phyloP scores from a whole-genome alignment of 1,140 invertebrate species.

The Drosophila sp. region DNA sequence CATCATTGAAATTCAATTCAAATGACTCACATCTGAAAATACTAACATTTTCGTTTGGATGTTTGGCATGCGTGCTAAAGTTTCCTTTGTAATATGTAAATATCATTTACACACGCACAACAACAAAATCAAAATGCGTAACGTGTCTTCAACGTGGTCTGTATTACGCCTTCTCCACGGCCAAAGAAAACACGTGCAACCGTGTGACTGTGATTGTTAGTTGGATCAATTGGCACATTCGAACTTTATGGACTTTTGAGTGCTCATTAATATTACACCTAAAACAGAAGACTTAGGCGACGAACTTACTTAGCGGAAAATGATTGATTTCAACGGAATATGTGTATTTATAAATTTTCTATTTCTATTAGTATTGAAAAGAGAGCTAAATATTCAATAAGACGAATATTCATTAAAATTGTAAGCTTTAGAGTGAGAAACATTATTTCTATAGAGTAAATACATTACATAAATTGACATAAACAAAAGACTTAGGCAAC shows the following conservation, averaged over 20 bases:
- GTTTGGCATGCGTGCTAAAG: conserved; percentile 40
- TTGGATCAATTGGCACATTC: conserved; percentile 1
- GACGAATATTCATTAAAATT: too few species aligned
- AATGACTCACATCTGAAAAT: conserved; percentile 53
- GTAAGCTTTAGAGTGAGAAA: too few species aligned
- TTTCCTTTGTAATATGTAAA: conserved; percentile 53
- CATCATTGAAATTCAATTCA: conserved; percentile 23
- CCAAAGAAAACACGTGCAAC: conserved; percentile 56
- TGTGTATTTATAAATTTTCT: too few species aligned
- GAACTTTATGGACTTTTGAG: conserved; percentile 53
- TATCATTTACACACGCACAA: conserved; percentile 20
- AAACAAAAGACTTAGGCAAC: too few species aligned
- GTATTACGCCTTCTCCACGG: conserved; percentile 30
- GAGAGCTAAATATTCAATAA: too few species aligned
- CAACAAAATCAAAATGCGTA: conserved; percentile 45
- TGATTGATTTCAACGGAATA: too few species aligned
- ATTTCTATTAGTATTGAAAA: too few species aligned
- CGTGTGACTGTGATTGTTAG: conserved; percentile 12
- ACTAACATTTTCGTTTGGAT: conserved; percentile 56
- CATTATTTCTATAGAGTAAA: too few species aligned
- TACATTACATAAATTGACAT: too few species aligned
- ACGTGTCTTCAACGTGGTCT: conserved; percentile 52
- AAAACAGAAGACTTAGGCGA: not conserved
- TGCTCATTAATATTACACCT: conserved; percentile 60
- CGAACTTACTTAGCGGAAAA: not conserved